Evolutionary conservation across 2,113 vertebrate genomes (phyloP).

Genomic region (Rostratula benghalensis): DNA sequence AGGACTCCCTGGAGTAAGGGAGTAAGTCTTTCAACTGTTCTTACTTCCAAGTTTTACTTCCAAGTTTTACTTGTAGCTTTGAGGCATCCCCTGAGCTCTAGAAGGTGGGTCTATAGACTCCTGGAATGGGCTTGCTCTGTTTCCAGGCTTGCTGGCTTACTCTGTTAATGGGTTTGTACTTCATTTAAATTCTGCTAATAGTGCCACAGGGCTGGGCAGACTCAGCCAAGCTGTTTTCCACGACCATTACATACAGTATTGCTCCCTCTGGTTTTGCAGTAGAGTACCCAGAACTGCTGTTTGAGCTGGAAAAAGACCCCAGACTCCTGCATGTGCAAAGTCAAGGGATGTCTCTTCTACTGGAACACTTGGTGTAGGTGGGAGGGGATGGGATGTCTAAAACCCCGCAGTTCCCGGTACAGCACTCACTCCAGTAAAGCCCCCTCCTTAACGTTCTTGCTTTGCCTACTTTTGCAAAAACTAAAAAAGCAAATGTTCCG

Average conservation of each 20-base stretch:
- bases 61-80: not conserved
- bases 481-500: not conserved
- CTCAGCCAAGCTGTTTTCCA: not conserved
- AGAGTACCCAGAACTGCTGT: not conserved
- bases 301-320: not conserved
- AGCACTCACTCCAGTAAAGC: not conserved
- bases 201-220: not conserved
- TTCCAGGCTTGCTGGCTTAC: not conserved
- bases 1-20: not conserved
- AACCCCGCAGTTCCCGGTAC: not conserved
- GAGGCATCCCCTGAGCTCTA: not conserved
- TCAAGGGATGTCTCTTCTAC: not conserved
- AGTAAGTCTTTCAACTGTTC: not conserved
- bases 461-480: not conserved
- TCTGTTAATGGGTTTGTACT: not conserved
- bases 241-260: fast-evolving
- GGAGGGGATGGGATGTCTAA: not conserved
- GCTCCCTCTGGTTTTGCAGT: not conserved
- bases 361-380: not conserved
- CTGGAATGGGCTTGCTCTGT: not conserved
- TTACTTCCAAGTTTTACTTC: not conserved
- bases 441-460: not conserved
- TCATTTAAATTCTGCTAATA: not conserved
- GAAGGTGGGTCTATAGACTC: not conserved
- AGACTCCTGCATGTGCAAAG: not conserved